phyloP scores from a whole-genome alignment of 2,113 vertebrate species.

The Spermophilus dauricus region DNA sequence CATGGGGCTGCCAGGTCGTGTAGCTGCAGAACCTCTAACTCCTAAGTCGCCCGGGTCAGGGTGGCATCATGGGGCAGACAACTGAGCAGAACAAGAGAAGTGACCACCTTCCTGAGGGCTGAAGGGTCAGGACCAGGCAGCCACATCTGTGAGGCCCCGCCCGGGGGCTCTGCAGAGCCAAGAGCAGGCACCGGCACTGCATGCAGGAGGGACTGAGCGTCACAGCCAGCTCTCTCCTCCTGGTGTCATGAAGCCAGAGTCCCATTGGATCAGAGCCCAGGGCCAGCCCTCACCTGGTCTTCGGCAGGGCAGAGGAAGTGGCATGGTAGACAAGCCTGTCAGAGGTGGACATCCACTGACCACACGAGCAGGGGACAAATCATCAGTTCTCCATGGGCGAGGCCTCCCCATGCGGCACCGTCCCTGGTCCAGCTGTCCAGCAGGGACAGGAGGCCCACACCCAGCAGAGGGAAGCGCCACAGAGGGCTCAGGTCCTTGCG shows the following conservation, averaged over 20 bases:
- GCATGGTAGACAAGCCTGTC: rapidly evolving
- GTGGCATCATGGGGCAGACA: neutral
- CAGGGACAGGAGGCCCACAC: neutral
- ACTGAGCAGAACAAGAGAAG: neutral
- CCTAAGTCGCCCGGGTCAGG: too few relatives aligned
- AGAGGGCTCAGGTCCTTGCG: neutral
- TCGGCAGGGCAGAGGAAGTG: neutral
- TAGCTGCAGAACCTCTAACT: neutral
- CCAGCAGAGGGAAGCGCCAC: neutral
- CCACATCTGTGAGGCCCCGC: neutral
- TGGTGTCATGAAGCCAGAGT: neutral
- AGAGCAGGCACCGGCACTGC: too few relatives aligned
- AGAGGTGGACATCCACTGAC: rapidly evolving
- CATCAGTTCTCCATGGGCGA: neutral
- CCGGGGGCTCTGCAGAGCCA: neutral
- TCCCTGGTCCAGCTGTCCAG: too few relatives aligned
- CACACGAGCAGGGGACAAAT: rapidly evolving
- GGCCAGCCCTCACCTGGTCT: too few relatives aligned
- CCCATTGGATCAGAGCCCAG: neutral
- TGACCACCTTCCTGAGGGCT: neutral
- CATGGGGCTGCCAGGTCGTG: too few relatives aligned
- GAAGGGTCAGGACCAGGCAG: neutral
- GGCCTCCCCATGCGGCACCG: neutral
- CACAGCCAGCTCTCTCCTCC: neutral
- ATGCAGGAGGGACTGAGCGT: neutral